These are phyloP conservation scores for Odontothrips loti DNA, from an alignment of 2,888 invertebrate genomes.

Conservation along the genomic window DNA sequence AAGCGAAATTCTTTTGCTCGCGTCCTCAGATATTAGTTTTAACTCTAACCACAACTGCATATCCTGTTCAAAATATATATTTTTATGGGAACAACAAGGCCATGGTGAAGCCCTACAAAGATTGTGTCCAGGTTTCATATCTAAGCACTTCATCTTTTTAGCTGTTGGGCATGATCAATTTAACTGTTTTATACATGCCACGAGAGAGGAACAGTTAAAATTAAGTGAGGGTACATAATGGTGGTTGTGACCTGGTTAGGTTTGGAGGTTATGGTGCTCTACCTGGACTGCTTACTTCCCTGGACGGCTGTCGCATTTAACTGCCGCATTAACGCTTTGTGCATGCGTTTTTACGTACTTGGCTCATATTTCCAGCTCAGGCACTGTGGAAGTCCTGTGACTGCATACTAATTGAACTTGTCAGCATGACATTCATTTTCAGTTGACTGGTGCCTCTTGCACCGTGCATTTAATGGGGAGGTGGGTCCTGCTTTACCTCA, in stretches of 20 bases:
- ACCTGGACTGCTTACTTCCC: neutral
- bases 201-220: neutral
- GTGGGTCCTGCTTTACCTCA: neutral
- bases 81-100: conserved; percentile 20
- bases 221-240: neutral
- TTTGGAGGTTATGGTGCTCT: conserved; percentile 14
- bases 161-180: neutral
- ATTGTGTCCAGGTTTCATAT: neutral
- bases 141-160: neutral
- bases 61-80: neutral
- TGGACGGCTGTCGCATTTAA: neutral
- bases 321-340: neutral
- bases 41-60: neutral
- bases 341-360: neutral
- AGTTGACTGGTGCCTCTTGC: neutral
- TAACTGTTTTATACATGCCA: conserved; percentile 3
- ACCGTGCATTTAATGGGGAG: neutral
- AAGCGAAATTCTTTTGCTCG: neutral
- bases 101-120: conserved; percentile 10
- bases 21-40: neutral
- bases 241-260: conserved; percentile 18
- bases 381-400: neutral
- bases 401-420: neutral
- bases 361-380: neutral
- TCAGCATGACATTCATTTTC: conserved; percentile 25